A percentile compares a stretch with the other conserved stretches of the same genome.
These are phyloP conservation scores for Leptonema lineaticorne DNA, from an alignment of 1,140 invertebrate genomes.

Conservation along the genomic window DNA sequence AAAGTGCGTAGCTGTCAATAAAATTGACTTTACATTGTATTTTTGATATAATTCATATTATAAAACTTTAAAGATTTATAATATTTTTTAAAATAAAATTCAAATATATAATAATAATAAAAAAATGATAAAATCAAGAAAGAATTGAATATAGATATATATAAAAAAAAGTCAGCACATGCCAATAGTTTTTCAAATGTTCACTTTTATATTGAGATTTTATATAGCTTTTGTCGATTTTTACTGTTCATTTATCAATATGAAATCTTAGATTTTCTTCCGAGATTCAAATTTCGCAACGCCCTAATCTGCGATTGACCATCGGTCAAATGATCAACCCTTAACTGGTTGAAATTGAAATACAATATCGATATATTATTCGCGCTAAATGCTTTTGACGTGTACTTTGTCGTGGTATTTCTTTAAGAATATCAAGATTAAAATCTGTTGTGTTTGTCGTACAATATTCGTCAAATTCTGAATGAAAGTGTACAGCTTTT, in stretches of 20 bases:
- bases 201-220: too few relatives aligned
- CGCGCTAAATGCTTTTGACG: too few relatives aligned
- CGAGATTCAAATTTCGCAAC: conserved; percentile 20
- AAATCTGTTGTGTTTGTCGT: too few relatives aligned
- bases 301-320: conserved; percentile 17
- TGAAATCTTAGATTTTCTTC: conserved; percentile 29
- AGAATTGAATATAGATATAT: too few relatives aligned
- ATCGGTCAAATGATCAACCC: conserved; percentile 14
- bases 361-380: neutral
- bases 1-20: too few relatives aligned
- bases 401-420: neutral
- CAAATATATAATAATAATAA: too few relatives aligned
- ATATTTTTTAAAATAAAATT: too few relatives aligned
- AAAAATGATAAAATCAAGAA: too few relatives aligned
- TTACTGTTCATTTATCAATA: neutral
- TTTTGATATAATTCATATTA: neutral
- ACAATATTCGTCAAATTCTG: too few relatives aligned
- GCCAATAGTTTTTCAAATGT: conserved; percentile 5
- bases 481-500: too few relatives aligned
- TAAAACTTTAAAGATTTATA: too few relatives aligned
- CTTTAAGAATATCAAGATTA: too few relatives aligned
- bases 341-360: neutral
- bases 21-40: neutral
- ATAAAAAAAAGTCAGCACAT: conserved; percentile 14
- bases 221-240: neutral